A percentile compares a stretch with the other conserved stretches of the same genome.
Conservation (phyloP, 2,797 vertebrate species). For the Gambelia wislizenii region DNA sequence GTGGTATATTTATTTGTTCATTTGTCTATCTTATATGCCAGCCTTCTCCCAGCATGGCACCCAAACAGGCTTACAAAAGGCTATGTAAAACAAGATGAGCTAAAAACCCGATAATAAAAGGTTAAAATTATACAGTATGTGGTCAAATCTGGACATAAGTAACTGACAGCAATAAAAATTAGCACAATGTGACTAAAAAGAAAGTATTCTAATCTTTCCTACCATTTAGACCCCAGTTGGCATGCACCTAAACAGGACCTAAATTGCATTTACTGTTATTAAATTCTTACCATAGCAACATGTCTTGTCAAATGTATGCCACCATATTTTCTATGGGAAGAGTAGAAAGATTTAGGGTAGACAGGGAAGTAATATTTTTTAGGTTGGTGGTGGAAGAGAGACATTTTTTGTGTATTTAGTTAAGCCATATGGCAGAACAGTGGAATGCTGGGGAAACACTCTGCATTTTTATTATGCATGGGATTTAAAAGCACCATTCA, state of each 20-base stretch:
- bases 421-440: neutral
- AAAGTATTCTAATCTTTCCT: too few species aligned
- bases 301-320: neutral
- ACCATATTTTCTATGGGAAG: neutral
- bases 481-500: conserved; percentile 7
- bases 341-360: neutral
- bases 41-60: too few species aligned
- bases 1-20: too few species aligned
- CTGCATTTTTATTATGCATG: neutral
- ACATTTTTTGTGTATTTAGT: neutral
- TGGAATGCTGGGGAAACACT: neutral
- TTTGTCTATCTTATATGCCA: too few species aligned
- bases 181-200: neutral
- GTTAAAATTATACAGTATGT: neutral
- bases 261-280: neutral
- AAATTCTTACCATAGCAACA: neutral
- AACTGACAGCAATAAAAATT: neutral
- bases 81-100: too few species aligned
- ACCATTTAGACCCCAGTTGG: too few species aligned
- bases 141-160: neutral
- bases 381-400: neutral
- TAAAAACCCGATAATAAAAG: too few species aligned
- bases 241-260: neutral
- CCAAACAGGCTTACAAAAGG: too few species aligned
- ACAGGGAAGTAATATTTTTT: neutral